phyloP scores from a whole-genome alignment of 2,113 vertebrate species.

The Xyrauchen texanus region DNA sequence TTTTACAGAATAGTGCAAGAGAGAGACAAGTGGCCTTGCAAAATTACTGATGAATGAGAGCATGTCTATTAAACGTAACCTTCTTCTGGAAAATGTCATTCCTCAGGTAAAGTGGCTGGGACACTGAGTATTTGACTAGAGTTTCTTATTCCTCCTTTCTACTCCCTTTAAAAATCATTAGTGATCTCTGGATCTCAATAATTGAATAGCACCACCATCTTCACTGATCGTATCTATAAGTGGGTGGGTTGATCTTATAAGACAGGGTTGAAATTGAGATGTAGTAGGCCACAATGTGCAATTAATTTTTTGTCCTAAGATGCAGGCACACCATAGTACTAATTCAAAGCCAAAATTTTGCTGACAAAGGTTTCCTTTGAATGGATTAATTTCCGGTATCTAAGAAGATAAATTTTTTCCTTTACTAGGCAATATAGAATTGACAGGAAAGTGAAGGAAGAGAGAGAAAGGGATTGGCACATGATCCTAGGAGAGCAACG shows the following conservation, averaged over 20 bases:
- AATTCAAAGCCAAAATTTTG: no score
- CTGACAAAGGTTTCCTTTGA: no score
- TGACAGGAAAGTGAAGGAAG: no score
- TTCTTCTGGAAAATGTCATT: not conserved
- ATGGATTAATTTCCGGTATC: no score
- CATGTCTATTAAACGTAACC: slow-evolving; percentile 8
- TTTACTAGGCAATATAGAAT: no score
- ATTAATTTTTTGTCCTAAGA: no score
- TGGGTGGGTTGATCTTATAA: not conserved
- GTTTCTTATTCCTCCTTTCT: not conserved
- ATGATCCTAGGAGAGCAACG: no score
- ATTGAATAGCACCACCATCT: not conserved
- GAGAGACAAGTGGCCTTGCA: not conserved
- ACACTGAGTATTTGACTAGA: not conserved
- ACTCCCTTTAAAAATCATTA: not conserved
- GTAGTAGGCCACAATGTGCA: not conserved
- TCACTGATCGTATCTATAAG: not conserved
- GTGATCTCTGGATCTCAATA: not conserved
- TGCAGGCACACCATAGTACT: no score
- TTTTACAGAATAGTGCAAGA: not conserved
- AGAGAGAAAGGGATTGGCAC: no score
- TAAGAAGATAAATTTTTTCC: no score
- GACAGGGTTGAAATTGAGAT: not conserved
- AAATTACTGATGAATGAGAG: slow-evolving; percentile 12
- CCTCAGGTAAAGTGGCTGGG: not conserved